These are phyloP conservation scores for Andrena hattorfiana DNA, from an alignment of 2,888 invertebrate genomes.

Conservation along the genomic window DNA sequence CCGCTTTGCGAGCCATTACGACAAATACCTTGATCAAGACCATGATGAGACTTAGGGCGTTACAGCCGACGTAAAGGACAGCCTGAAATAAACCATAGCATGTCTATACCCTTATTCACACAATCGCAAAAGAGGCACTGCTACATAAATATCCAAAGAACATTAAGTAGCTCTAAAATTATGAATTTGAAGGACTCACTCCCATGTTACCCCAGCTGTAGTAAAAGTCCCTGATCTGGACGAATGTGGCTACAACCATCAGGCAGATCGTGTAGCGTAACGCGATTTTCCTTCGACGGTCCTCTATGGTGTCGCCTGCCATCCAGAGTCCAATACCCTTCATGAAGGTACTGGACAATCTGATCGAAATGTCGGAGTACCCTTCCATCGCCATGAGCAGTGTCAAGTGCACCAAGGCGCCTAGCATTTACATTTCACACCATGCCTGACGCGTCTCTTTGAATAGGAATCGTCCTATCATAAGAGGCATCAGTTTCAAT, in stretches of 20 bases:
- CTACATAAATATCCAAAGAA: background rate
- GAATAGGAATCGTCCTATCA: no score
- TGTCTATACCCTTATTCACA: background rate
- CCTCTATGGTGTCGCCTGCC: constrained; percentile 32
- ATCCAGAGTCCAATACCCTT: constrained; percentile 70
- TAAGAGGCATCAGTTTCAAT: no score
- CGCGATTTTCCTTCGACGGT: constrained; percentile 42
- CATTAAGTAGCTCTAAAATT: background rate
- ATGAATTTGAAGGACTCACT: constrained; percentile 46
- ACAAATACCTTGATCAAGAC: constrained; percentile 57
- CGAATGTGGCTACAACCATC: constrained; percentile 8
- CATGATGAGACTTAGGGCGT: constrained; percentile 52
- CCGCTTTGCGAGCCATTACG: constrained; percentile 46
- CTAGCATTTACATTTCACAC: no score
- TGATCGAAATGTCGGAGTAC: constrained; percentile 43
- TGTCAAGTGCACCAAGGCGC: no score
- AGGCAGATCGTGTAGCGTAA: constrained; percentile 52
- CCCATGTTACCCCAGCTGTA: constrained; percentile 59
- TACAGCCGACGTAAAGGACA: constrained; percentile 50
- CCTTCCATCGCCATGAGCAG: background rate
- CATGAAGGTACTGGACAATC: constrained; percentile 62
- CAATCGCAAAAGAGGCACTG: background rate
- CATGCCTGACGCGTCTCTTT: no score
- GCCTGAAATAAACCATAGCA: background rate
- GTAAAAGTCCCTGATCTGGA: constrained; percentile 65